phyloP scores from a whole-genome alignment of 2,113 vertebrate species.

The Polypterus bichir region DNA sequence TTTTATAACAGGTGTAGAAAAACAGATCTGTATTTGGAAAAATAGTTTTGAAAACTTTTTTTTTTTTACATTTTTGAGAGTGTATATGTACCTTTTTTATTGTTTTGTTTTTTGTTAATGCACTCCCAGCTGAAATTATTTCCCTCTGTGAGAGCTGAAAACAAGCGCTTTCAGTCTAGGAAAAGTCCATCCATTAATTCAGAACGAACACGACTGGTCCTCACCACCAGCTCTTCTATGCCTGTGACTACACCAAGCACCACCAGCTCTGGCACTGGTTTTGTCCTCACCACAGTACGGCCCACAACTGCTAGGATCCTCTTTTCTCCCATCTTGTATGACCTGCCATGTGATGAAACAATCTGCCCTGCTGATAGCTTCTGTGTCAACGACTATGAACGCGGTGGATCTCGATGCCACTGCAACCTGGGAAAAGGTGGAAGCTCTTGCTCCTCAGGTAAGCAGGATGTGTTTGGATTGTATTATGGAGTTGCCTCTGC shows the following conservation, averaged over 20 bases:
- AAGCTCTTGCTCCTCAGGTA: slow-evolving; percentile 67
- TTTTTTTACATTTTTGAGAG: too few species aligned
- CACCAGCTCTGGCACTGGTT: slow-evolving; percentile 5
- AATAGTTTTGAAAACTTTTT: too few species aligned
- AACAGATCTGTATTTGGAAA: too few species aligned
- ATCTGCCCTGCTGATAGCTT: slow-evolving; percentile 79
- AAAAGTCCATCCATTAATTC: slow-evolving; percentile 32
- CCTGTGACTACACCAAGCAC: slow-evolving; percentile 5
- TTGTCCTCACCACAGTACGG: background rate
- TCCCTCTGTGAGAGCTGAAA: slow-evolving; percentile 49
- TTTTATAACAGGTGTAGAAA: too few species aligned
- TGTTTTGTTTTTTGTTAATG: too few species aligned
- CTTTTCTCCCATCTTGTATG: slow-evolving; percentile 39
- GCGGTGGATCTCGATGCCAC: slow-evolving; percentile 73
- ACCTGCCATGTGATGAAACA: slow-evolving; percentile 66
- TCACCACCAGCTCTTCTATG: slow-evolving; percentile 16
- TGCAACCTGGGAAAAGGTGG: slow-evolving; percentile 79
- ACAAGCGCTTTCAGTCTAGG: slow-evolving; percentile 53
- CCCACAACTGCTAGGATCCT: slow-evolving; percentile 23
- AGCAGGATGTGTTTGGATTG: slow-evolving; percentile 8
- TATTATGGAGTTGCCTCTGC: too few species aligned
- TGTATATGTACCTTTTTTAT: too few species aligned
- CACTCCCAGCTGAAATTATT: slow-evolving; percentile 61
- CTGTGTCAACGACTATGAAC: slow-evolving; percentile 70
- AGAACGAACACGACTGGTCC: slow-evolving; percentile 25